Evolutionary conservation across 1,140 invertebrate species (phyloP), one percentile per base, ranked within the genome.

Genomic region (Drosophila arawakana): DNA sequence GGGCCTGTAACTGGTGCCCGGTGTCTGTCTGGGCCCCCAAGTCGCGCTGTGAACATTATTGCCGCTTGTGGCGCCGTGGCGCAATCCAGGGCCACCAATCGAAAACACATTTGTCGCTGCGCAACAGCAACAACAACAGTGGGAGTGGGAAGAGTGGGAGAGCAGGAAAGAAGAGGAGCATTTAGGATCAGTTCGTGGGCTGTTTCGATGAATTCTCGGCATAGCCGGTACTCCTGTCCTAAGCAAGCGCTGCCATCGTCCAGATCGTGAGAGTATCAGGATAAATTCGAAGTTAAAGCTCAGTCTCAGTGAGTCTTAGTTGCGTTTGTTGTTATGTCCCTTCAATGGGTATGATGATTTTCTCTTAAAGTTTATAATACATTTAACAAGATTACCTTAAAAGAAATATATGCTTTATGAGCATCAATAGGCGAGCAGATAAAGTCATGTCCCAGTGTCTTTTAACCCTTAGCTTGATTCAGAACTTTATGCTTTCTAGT

Each of bases 61-160:
- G 73, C 61, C 67, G 80, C 62, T 75, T 66, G 39, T 82, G 84
- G 77, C 84, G 84, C 85, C 84, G 71, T 46, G 39, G 43, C 43
- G 52, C 50, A 70, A 34, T 57, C 41, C 39, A 70, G 70, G 76
- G 72, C 66, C 67, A 67, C 80, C 85, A 89, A 89, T 89, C 81
- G 84, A 89, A 89, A 89, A 89, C 84, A 89, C 85, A 89, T 89
- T 89, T 89, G 84, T 89, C 85, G 84, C 84, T 60, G 70, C 13
- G 58, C 63, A 65, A 63, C 49, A 60, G 46, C 62, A 69, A 59
- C 62, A 83, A 71, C 83, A 74, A 59, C 54, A 54, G 58, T 70
- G 10, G 1, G 21, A 15, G 9, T n/a, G 0, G 3, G 8, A n/a
- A 11, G 30, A 11, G 44, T 2, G n/a, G 46, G n/a, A 15, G 10